Evolutionary conservation across 92 coral and sea anemone species (phyloP), one percentile per base, ranked within the genome.

Genomic region (Zoanthus sociatus): DNA sequence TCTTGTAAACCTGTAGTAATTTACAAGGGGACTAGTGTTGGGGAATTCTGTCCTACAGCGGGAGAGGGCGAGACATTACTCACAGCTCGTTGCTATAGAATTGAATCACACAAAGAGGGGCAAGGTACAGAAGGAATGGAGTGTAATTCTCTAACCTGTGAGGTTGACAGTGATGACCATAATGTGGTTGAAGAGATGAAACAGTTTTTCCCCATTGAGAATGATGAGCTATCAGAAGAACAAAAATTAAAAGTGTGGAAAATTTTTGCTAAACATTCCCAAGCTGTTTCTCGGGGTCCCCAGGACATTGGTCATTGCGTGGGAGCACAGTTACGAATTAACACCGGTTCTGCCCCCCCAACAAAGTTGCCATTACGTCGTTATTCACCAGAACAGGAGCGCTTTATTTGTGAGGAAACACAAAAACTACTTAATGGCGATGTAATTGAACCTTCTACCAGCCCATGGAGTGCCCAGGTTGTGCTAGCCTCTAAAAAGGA

Each of bases 381-480:
- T 13, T 61, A 70, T 9, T 69, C 82, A 3, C 86, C 86, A 5
- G 58, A 72, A 18, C 86, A 78, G 51, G 86, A 87, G 53, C n/a
- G 33, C 56, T 67, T 13, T 73, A 78, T 77, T 70, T 54, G 77
- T 1, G 78, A 87, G 9, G 84, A 87, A 69, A 77, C 78, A 6
- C 78, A 78, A 66, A 77, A 68, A 47, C 14, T 90, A 45, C 83
- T 90, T 2, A 82, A 60, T 56, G 58, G 56, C 21, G 90, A 87
- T 46, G 61, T 86, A 26, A 87, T 87, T 21, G 77, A 73, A 47
- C 84, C 77, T 1, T 78, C 87, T 6, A 73, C 90, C 32, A 86
- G 92, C 51, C 92, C 88, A 61, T 87, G 88, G 90, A 79, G 60
- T 10, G 83, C 83, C 30, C 88, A 55, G 15, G 83, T 87, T 55